phyloP scores from a whole-genome alignment of 2,113 vertebrate species.

The Desmodus rotundus region DNA sequence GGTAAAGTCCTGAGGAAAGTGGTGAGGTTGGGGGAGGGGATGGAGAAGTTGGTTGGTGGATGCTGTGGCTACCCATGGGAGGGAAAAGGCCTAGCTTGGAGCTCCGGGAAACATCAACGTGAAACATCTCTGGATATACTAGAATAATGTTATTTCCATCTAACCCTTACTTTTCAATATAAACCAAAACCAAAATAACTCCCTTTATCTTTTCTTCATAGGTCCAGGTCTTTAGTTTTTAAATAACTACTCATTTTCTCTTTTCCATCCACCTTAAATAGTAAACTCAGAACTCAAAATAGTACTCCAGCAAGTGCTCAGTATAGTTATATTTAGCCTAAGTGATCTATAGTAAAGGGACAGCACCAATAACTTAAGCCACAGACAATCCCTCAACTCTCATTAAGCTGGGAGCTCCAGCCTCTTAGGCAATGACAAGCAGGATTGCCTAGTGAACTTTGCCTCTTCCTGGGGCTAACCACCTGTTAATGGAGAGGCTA shows the following conservation, averaged over 20 bases:
- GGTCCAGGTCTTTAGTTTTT: background rate
- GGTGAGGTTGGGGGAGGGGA: background rate
- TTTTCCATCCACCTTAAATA: slow-evolving; percentile 20
- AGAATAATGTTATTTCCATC: background rate
- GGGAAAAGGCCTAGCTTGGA: background rate
- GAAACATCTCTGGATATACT: background rate
- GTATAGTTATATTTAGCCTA: slow-evolving; percentile 1
- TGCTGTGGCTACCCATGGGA: background rate
- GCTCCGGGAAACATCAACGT: background rate
- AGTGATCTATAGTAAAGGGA: background rate
- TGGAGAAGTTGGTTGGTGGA: background rate
- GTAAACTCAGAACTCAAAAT: slow-evolving; percentile 41
- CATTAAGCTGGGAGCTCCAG: background rate
- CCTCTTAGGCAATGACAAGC: background rate
- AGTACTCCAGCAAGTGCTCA: slow-evolving; percentile 1
- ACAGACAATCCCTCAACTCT: background rate
- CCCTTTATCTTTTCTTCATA: background rate
- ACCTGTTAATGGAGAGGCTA: background rate
- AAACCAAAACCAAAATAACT: background rate
- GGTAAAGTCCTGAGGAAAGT: background rate
- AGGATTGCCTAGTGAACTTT: background rate
- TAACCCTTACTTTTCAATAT: slow-evolving; percentile 2
- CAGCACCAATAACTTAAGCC: slow-evolving; percentile 4
- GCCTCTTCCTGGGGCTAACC: slow-evolving; percentile 6
- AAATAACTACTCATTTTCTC: background rate